Conservation (phyloP, 2,113 vertebrate genomes). For the Poeciliopsis occidentalis region DNA sequence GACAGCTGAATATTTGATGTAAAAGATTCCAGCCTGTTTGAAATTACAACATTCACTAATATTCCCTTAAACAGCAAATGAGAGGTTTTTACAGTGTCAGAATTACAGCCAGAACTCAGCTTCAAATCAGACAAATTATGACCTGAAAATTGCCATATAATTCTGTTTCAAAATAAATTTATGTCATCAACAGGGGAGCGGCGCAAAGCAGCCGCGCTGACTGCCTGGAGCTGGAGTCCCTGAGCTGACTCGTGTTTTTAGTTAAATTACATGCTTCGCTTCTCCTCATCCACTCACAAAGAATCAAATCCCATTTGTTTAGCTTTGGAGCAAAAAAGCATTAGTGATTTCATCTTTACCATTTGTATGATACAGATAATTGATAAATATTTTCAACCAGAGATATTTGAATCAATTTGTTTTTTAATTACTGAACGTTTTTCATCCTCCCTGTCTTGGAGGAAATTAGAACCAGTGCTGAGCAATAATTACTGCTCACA, state of each 20-base stretch:
- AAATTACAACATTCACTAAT: neutral
- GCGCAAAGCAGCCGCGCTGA: constrained; percentile 27
- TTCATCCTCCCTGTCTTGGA: neutral
- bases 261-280: constrained; percentile 41
- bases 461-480: neutral
- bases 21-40: no score
- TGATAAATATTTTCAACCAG: neutral
- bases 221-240: constrained; percentile 21
- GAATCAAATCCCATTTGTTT: neutral
- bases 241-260: constrained; percentile 60
- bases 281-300: constrained; percentile 6
- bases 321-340: neutral
- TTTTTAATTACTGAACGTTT: neutral
- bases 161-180: constrained; percentile 46
- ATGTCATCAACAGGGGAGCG: constrained; percentile 20
- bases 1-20: no score
- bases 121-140: constrained; percentile 37
- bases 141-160: constrained; percentile 36
- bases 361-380: neutral
- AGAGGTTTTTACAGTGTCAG: constrained; percentile 7
- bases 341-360: neutral
- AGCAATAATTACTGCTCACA: neutral
- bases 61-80: constrained; percentile 14
- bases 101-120: constrained; percentile 13
- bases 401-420: neutral